These are phyloP conservation scores for Halcyon malimbica DNA, from an alignment of 2,113 vertebrate genomes.

Conservation along the genomic window DNA sequence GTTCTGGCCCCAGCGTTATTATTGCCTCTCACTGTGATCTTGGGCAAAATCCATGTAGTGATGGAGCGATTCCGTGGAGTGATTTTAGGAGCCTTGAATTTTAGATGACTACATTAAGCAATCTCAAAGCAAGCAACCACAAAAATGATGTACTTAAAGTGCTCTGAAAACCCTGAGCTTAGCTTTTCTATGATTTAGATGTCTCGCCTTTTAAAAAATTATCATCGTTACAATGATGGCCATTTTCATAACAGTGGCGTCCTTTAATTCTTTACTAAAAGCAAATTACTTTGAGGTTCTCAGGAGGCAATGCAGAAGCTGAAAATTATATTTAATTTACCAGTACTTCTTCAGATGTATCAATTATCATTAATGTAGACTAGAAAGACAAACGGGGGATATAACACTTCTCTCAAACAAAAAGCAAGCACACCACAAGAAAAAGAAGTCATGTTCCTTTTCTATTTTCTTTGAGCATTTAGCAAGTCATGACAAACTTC, in stretches of 20 bases:
- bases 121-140: slow-evolving; percentile 47
- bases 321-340: slow-evolving; percentile 41
- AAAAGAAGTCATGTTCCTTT: background rate
- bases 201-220: slow-evolving; percentile 42
- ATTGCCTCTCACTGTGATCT: slow-evolving; percentile 29
- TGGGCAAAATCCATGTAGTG: slow-evolving; percentile 40
- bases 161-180: slow-evolving; percentile 44
- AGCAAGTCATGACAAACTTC: background rate
- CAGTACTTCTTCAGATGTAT: background rate
- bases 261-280: slow-evolving; percentile 26
- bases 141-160: slow-evolving; percentile 49
- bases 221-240: background rate
- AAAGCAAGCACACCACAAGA: background rate
- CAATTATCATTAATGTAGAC: background rate
- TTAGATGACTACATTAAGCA: slow-evolving; percentile 61
- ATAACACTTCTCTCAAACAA: background rate
- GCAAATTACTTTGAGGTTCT: slow-evolving; percentile 26
- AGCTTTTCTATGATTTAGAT: slow-evolving; percentile 48
- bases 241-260: background rate
- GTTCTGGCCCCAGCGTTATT: slow-evolving; percentile 16
- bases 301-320: background rate
- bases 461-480: background rate
- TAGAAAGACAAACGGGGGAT: background rate
- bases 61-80: slow-evolving; percentile 39
- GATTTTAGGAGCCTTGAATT: slow-evolving; percentile 67